Evolutionary conservation across 64 coral and sea anemone species (phyloP).

Genomic region (Astreopora myriophthalma): DNA sequence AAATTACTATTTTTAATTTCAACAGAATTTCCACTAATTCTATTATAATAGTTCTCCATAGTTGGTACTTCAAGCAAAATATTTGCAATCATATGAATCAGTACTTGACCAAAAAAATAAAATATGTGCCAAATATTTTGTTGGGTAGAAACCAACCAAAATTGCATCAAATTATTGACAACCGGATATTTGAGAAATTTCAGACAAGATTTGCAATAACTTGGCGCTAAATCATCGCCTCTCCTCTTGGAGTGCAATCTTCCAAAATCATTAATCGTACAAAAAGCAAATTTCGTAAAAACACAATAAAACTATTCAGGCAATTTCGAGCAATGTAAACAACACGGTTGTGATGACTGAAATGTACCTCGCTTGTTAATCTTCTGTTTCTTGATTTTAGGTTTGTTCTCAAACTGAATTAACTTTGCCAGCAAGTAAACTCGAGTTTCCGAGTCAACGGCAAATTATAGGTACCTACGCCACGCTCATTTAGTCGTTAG

Average conservation of each 20-base stretch:
- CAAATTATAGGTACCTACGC: not conserved
- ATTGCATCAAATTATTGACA: not conserved
- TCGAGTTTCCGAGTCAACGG: not conserved
- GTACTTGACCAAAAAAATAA: not conserved
- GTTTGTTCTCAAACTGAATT: not conserved
- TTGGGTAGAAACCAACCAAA: not conserved
- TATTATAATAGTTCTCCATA: not conserved
- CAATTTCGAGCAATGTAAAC: not conserved
- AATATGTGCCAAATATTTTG: not conserved
- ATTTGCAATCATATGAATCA: not conserved
- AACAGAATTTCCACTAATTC: conserved; percentile 2
- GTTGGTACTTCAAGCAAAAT: not conserved
- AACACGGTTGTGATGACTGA: too few relatives aligned
- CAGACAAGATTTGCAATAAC: not conserved
- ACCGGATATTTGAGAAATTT: not conserved
- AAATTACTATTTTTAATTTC: not conserved
- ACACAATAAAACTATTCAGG: not conserved
- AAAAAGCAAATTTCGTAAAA: not conserved
- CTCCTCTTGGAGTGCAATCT: not conserved
- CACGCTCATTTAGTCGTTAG: not conserved
- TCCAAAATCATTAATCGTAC: not conserved
- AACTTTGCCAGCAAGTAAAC: not conserved
- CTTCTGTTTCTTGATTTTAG: not conserved
- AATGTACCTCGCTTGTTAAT: not conserved
- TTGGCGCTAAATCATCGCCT: not conserved